A percentile compares a stretch with the other conserved stretches of the same genome.
phyloP scores from a whole-genome alignment of 35 echinoderm and acorn worm genomes.

The Hemicentrotus pulcherrimus region DNA sequence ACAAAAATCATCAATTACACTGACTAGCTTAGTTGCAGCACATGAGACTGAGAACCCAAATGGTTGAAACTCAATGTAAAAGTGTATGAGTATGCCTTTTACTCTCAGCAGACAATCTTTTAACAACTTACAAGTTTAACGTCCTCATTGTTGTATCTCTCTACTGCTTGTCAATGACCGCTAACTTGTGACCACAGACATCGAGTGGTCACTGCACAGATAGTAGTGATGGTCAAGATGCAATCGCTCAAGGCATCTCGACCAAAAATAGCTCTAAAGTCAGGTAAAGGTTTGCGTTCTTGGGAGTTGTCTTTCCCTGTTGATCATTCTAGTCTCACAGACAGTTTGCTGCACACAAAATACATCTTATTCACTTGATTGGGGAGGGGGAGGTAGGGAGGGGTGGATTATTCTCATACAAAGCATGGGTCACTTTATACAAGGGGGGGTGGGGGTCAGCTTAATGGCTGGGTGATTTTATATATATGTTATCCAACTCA shows the following conservation, averaged over 20 bases:
- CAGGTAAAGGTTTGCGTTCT: not conserved
- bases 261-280: slow-evolving; percentile 1
- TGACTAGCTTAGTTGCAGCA: too few species aligned
- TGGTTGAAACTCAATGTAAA: too few species aligned
- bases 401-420: too few species aligned
- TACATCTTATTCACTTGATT: too few species aligned
- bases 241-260: not conserved
- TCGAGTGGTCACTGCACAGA: not conserved
- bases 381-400: too few species aligned
- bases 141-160: not conserved
- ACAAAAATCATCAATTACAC: too few species aligned
- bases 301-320: not conserved
- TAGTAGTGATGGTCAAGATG: slow-evolving; percentile 14
- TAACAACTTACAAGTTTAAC: not conserved
- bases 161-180: not conserved
- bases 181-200: not conserved
- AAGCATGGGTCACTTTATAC: too few species aligned
- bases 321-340: not conserved
- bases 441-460: too few species aligned
- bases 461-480: too few species aligned
- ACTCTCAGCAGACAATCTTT: not conserved
- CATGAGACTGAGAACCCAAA: too few species aligned
- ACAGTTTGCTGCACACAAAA: not conserved
- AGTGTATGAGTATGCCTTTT: too few species aligned
- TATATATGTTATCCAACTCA: too few species aligned